Evolutionary conservation across 2,113 vertebrate genomes (phyloP), one percentile per base, ranked within the genome.

Genomic region (Labeo rohita): DNA sequence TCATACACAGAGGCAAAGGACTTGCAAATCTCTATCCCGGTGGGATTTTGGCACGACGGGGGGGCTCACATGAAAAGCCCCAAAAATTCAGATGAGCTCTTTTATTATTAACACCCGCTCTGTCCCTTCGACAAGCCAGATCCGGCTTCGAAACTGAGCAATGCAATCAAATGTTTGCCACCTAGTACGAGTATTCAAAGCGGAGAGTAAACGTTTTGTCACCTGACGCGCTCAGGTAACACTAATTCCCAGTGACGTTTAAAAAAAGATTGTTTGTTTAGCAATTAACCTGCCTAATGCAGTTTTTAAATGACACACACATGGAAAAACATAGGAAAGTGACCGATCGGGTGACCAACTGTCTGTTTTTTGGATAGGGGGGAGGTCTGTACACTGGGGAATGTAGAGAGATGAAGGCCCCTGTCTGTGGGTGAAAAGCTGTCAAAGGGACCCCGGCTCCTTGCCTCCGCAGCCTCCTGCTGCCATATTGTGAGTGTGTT

Each of bases 401-500:
- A 84, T 87, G 79, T 85, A 52, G 39, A 78, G 54, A 84, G 88
- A 89, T 89, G 84, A 87, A 89, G 88, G 86, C 88, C 80, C 83
- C 79, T 83, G 88, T 87, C 86, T 87, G 84, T 80, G 79, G 86
- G 83, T 90, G 88, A 73, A 77, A 89, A 89, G 88, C 86, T 87
- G 88, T 89, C 88, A 89, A 89, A 89, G 84, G 66, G 86, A 85
- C 85, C 81, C 91, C 63, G 74, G 85, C 84, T 84, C 83, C 85
- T 89, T 87, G 84, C 87, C 15, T 87, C 84, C 39, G 0, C 79
- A 66, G 83, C 77, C 87, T 84, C 84, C 86, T 82, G 75, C 88
- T 89, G 89, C 85, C 87, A 90, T 89, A 91, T 90, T 89, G 86
- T 90, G 84, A 75, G 63, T 59, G 88, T 84, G 86, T 81, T 85